Evolutionary conservation across 2,113 vertebrate genomes (phyloP), one percentile per base, ranked within the genome.

Genomic region (Coracopsis vasa): DNA sequence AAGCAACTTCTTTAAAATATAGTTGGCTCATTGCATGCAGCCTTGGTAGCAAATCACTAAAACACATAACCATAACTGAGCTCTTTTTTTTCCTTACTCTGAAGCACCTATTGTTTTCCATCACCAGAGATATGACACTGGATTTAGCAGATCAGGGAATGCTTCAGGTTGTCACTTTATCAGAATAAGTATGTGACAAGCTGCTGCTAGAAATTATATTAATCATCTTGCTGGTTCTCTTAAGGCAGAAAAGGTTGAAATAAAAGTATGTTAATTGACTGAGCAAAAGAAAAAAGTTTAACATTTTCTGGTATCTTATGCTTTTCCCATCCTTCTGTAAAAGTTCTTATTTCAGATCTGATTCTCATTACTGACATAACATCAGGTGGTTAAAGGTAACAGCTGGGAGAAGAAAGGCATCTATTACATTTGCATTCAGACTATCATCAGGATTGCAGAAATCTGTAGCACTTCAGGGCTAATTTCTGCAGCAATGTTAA

Each of bases 381-480:
- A 44, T 88, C 86, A 97, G 88, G 84, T 94, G 62, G 54, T 75
- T 95, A 94, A 90, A 95, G 65, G 80, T 95, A 97, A 93, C 85
- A 96, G 75, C 91, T 92, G 89, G 66, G 37, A 86, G 79, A 95
- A 92, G 64, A 86, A 91, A 97, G 45, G 35, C 18, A 51, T 92
- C 65, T 79, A 94, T 89, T 95, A 71, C 67, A 91, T 97, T 95
- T 95, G 80, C 81, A 96, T 96, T 86, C 88, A 91, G 72, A 48
- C 42, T 79, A 42, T 66, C 48, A 89, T 88, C 28, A 39, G 25
- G 25, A 9, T 41, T 87, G 37, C 41, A 88, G 53, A 92, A 96
- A 91, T 79, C 71, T 88, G 44, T 67, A 90, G 31, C 61, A 84
- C 56, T 95, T 89, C 21, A 48, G 80, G 88, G 91, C 48, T 96